Conservation (phyloP, 2,888 invertebrate species). For the Callyntrura sp. region DNA sequence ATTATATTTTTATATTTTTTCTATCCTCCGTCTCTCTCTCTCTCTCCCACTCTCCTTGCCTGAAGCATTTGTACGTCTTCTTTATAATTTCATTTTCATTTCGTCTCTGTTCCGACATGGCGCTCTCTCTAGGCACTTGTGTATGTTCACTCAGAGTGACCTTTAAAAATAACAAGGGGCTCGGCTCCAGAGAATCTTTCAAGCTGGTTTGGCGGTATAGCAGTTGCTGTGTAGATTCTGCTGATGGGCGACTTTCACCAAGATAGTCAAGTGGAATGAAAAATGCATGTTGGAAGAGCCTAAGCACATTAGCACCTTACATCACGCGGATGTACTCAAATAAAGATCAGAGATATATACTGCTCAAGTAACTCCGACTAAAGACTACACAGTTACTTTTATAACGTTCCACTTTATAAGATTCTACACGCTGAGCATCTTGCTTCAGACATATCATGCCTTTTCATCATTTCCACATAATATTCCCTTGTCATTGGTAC, state of each 20-base stretch:
- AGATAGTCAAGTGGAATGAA: slow-evolving; percentile 45
- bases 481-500: slow-evolving; percentile 32
- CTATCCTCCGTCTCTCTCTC: not conserved
- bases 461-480: slow-evolving; percentile 36
- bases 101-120: not conserved
- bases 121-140: not conserved
- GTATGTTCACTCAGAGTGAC: slow-evolving; percentile 14
- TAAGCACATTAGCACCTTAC: slow-evolving; percentile 39
- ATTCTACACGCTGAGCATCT: not conserved
- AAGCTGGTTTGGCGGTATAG: not conserved
- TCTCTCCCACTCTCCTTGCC: not conserved
- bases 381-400: too few species aligned
- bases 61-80: slow-evolving; percentile 24
- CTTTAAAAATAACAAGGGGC: slow-evolving; percentile 39
- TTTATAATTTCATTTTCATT: slow-evolving; percentile 5
- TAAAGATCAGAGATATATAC: too few species aligned
- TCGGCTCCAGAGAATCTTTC: not conserved
- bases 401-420: not conserved
- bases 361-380: too few species aligned
- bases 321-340: slow-evolving; percentile 24
- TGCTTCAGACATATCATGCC: not conserved
- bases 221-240: not conserved
- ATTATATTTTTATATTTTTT: not conserved
- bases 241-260: slow-evolving; percentile 34
- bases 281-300: slow-evolving; percentile 49